Conservation (phyloP, 2,888 invertebrate species). For the Orchesella flavescens region DNA sequence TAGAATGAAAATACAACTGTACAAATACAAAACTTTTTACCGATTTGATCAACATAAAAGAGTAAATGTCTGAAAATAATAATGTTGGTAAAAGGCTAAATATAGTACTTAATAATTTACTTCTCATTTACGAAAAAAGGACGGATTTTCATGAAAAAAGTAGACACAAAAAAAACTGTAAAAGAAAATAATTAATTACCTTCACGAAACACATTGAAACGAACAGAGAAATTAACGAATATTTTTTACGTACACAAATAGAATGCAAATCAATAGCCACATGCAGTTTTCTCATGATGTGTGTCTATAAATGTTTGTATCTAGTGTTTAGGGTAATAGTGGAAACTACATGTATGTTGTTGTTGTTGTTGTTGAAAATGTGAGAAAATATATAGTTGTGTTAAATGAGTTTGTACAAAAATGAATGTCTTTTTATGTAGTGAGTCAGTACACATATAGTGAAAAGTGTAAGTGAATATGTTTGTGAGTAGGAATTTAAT, state of each 20-base stretch:
- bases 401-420: too few species aligned
- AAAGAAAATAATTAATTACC: too few species aligned
- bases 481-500: not conserved
- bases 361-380: too few species aligned
- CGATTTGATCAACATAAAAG: not conserved
- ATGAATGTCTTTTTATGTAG: not conserved
- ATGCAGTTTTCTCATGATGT: conserved; percentile 4
- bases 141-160: conserved; percentile 31
- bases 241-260: too few species aligned
- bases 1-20: conserved; percentile 42
- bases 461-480: conserved; percentile 1
- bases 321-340: not conserved
- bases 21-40: conserved; percentile 60
- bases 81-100: conserved; percentile 13
- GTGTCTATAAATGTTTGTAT: not conserved
- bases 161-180: too few species aligned
- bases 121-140: conserved; percentile 3
- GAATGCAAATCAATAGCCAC: conserved; percentile 3
- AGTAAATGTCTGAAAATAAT: not conserved
- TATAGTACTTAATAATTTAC: conserved; percentile 9
- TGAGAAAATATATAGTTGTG: too few species aligned
- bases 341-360: too few species aligned
- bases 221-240: too few species aligned
- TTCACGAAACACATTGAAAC: too few species aligned
- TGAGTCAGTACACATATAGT: not conserved